Evolutionary conservation across 2,888 invertebrate genomes (phyloP).

Genomic region (Epinotia brunnichana): DNA sequence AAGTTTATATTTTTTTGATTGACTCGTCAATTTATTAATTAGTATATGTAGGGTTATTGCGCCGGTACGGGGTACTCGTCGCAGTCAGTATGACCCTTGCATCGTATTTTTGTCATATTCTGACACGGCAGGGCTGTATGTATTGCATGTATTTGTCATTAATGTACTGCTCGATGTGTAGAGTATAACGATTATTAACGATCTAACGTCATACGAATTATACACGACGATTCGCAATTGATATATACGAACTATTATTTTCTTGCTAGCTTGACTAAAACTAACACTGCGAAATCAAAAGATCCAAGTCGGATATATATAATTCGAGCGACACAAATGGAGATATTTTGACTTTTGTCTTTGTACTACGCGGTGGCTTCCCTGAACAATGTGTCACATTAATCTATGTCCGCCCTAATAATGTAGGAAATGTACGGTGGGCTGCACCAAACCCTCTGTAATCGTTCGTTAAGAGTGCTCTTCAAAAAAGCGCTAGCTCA

Average conservation of each 20-base stretch:
- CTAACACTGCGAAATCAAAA: no score
- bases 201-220: not conserved
- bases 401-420: no score
- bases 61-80: not conserved
- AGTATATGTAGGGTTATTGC: not conserved
- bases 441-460: no score
- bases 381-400: no score
- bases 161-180: not conserved
- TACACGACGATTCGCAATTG: not conserved
- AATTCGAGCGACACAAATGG: not conserved
- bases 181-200: no score
- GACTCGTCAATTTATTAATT: slow-evolving; percentile 4
- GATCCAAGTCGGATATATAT: not conserved
- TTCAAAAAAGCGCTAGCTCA: no score
- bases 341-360: not conserved
- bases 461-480: no score
- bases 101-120: no score
- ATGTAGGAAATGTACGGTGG: no score
- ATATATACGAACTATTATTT: not conserved
- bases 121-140: not conserved
- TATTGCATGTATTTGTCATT: not conserved
- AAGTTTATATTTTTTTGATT: slow-evolving; percentile 37
- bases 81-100: not conserved
- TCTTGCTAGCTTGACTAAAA: not conserved
- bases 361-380: not conserved